phyloP scores from a whole-genome alignment of 2,113 vertebrate species.

The Daboia siamensis region DNA sequence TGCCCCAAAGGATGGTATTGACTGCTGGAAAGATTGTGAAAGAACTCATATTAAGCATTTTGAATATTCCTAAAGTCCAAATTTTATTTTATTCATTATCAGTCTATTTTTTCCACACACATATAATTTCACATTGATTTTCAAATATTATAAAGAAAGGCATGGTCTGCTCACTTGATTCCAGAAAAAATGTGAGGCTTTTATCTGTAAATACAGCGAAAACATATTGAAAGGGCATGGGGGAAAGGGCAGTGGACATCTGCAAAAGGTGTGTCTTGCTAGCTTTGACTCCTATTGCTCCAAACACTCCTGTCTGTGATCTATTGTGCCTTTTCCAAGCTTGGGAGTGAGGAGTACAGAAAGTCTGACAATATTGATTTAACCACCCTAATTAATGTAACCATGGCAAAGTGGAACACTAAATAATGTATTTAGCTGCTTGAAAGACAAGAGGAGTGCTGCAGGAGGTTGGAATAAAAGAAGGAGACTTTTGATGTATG shows the following conservation, averaged over 20 bases:
- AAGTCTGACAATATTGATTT: conserved; percentile 72
- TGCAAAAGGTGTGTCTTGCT: conserved; percentile 54
- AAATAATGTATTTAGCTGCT: conserved; percentile 63
- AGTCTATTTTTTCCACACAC: conserved; percentile 45
- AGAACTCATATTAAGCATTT: not conserved
- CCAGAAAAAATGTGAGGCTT: conserved; percentile 61
- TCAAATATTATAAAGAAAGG: conserved; percentile 50
- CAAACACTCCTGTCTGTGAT: conserved; percentile 23
- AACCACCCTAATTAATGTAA: conserved; percentile 74
- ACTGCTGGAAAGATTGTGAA: not conserved
- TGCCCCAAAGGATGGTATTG: not conserved
- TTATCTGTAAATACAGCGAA: conserved; percentile 56
- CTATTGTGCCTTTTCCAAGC: conserved; percentile 35
- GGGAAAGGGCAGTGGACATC: conserved; percentile 59
- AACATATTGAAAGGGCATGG: not conserved
- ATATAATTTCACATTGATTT: conserved; percentile 57
- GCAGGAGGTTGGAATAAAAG: conserved; percentile 59
- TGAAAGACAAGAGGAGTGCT: conserved; percentile 70
- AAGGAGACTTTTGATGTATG: conserved; percentile 66
- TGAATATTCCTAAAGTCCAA: not conserved
- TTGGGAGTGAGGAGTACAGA: conserved; percentile 7
- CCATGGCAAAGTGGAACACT: conserved; percentile 75
- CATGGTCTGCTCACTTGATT: conserved; percentile 62
- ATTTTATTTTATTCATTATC: not conserved
- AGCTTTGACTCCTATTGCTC: conserved; percentile 5